Evolutionary conservation across 1,140 invertebrate genomes (phyloP), one percentile per base, ranked within the genome.

Genomic region (Phortica variegata): DNA sequence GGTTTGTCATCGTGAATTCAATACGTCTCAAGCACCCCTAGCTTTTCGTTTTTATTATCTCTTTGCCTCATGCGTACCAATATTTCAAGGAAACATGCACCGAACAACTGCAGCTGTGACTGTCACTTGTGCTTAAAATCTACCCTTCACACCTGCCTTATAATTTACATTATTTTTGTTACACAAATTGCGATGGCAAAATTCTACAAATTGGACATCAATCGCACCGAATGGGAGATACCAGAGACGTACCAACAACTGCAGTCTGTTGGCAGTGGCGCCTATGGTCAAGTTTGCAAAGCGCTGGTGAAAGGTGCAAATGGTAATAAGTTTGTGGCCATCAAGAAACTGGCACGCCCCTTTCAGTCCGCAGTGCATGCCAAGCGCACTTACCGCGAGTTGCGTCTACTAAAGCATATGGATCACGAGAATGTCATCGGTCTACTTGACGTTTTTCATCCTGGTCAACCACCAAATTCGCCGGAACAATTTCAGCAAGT

Each of bases 361-460:
- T 99, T 99, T 79, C 95, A 98, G 76, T 96, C 96, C 45, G 93
- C 93, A 17, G 95, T 97, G 37, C 97, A 99, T 82, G 97, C 97
- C 3, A 99, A 99, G 79, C 82, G 97, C 58, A 98, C 97, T 3
- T 99, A 98, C 72, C 84, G 97, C 51, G 97, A 99, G 78, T 82
- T 99, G 50, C 84, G 93, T 20, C 86, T 99, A 78, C 84, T 99
- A 42, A 98, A 97, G 78, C 92, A 99, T 65, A 98, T 99, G 88
- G 94, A 97, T 77, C 97, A 99, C 82, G 97, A 99, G 81, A 99
- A 99, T 87, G 95, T 98, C 79, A 91, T 86, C 59, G 83, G 94
- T 20, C 79, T 99, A 8, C 73, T 98, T 36, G 94, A 98, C 81
- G 92, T 96, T 4, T 98, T 97, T 83, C 85, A 94, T 85, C 83